Percentiles rank a stretch among this genome's conserved stretches.
Conservation (phyloP, 1,140 invertebrate genomes). For the Probaryconus sp. region DNA sequence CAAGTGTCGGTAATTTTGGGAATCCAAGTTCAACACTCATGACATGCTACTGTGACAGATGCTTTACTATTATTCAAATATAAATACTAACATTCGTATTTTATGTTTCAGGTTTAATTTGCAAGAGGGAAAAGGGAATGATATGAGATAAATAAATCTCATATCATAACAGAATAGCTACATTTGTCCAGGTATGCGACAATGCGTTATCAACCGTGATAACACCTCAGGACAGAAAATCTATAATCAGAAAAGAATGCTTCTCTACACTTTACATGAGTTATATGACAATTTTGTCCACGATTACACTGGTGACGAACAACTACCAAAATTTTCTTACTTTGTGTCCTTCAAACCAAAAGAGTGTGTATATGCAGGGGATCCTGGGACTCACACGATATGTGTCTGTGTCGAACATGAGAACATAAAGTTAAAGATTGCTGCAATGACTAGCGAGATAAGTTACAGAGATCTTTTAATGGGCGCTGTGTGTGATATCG, state of each 20-base stretch:
- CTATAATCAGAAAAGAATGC: constrained; percentile 19
- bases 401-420: constrained; percentile 41
- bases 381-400: constrained; percentile 32
- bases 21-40: too few relatives aligned
- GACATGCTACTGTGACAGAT: too few relatives aligned
- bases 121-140: too few relatives aligned
- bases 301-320: constrained; percentile 10
- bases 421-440: constrained; percentile 42
- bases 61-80: too few relatives aligned
- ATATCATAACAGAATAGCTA: constrained; percentile 22
- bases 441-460: constrained; percentile 8
- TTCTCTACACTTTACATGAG: constrained; percentile 27
- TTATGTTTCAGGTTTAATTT: too few relatives aligned
- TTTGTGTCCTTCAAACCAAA: constrained; percentile 34
- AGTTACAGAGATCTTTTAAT: constrained; percentile 12
- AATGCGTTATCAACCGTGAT: constrained; percentile 12
- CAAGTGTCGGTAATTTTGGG: too few relatives aligned
- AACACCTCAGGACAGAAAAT: constrained; percentile 17
- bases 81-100: too few relatives aligned
- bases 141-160: too few relatives aligned
- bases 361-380: constrained; percentile 34
- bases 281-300: constrained; percentile 22
- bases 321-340: constrained; percentile 34
- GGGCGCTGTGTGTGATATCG: constrained; percentile 16
- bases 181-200: constrained; percentile 18